Conservation (phyloP, 2,113 vertebrate genomes). For the Camelus dromedarius region DNA sequence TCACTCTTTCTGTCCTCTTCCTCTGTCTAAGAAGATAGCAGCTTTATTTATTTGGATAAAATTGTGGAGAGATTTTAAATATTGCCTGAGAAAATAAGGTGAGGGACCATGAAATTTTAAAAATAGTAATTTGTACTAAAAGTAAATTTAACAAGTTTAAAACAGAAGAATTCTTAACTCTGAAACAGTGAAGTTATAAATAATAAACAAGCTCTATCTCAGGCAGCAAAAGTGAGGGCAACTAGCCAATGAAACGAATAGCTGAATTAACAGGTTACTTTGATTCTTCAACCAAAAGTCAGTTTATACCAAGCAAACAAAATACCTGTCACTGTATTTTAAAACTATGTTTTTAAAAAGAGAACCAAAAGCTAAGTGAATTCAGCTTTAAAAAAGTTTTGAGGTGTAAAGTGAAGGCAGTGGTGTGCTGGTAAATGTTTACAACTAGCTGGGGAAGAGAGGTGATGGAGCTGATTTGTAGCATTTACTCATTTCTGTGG, state of each 20-base stretch:
- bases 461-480: background rate
- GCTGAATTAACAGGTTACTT: constrained; percentile 15
- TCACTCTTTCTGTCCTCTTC: background rate
- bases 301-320: background rate
- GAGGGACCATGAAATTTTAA: background rate
- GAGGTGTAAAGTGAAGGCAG: background rate
- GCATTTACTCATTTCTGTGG: background rate
- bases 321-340: background rate
- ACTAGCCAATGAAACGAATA: background rate
- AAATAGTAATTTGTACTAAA: constrained; percentile 22
- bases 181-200: background rate
- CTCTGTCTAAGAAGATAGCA: background rate
- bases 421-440: background rate
- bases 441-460: background rate
- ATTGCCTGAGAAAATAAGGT: background rate
- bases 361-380: background rate
- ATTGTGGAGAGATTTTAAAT: constrained; percentile 4
- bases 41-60: background rate
- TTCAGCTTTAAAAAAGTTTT: background rate
- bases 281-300: constrained; percentile 4
- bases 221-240: background rate
- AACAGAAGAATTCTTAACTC: constrained; percentile 24
- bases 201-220: background rate
- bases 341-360: background rate
- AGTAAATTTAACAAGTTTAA: background rate